phyloP scores from a whole-genome alignment of 2,113 vertebrate species.

The Urocitellus parryii region DNA sequence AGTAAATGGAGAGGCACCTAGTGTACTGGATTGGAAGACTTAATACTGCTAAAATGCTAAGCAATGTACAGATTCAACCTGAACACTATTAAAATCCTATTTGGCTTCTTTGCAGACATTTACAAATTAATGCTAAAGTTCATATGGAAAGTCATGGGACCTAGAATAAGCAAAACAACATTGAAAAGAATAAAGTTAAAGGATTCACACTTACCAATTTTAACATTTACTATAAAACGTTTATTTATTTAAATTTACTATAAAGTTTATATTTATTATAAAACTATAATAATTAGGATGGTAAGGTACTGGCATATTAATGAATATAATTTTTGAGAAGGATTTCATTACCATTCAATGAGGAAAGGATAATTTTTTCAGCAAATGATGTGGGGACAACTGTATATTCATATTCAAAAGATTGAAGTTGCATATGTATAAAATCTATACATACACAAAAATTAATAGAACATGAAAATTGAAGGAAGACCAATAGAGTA shows the following conservation, averaged over 20 bases:
- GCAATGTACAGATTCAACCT: neutral
- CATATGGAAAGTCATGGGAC: neutral
- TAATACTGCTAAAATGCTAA: neutral
- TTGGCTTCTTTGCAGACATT: neutral
- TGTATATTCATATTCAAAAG: neutral
- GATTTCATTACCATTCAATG: neutral
- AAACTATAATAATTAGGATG: neutral
- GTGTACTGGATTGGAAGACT: neutral
- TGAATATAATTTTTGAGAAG: neutral
- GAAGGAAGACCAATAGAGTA: too few relatives aligned
- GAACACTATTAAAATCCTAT: neutral
- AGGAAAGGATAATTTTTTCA: neutral
- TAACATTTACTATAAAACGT: neutral
- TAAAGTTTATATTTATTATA: neutral
- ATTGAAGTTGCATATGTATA: neutral
- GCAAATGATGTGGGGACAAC: neutral
- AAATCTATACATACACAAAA: conserved; percentile 9
- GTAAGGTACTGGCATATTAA: neutral
- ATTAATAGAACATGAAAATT: neutral
- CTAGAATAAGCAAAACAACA: neutral
- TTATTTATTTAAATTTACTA: too few relatives aligned
- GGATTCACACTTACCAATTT: neutral
- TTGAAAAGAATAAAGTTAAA: neutral
- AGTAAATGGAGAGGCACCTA: neutral
- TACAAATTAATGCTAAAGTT: neutral